phyloP scores from a whole-genome alignment of 2,113 vertebrate species.

The Mola mola region DNA sequence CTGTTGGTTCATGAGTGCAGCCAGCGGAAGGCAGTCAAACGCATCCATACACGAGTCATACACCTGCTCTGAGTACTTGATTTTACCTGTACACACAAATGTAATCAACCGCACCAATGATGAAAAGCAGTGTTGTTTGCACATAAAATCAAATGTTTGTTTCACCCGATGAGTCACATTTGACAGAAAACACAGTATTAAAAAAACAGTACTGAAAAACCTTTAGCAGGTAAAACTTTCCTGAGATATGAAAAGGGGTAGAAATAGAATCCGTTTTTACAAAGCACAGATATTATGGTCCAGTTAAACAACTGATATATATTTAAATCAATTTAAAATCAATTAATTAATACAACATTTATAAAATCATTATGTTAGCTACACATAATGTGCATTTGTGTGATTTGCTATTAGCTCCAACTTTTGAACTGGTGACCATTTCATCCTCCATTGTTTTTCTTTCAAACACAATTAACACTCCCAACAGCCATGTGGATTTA shows the following conservation, averaged over 20 bases:
- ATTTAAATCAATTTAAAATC: too few relatives aligned
- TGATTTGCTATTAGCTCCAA: background rate
- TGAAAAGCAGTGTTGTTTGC: background rate
- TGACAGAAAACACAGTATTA: too few relatives aligned
- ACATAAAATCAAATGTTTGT: background rate
- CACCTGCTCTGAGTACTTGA: slow-evolving; percentile 88
- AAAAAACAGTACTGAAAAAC: too few relatives aligned
- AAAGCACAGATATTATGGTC: too few relatives aligned
- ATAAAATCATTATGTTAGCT: too few relatives aligned
- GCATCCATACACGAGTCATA: slow-evolving; percentile 87
- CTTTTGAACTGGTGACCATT: too few relatives aligned
- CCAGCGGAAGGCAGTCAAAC: slow-evolving; percentile 86
- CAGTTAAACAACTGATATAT: too few relatives aligned
- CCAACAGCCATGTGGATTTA: slow-evolving; percentile 6
- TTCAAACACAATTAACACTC: too few relatives aligned
- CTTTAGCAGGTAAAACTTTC: too few relatives aligned
- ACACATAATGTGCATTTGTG: background rate
- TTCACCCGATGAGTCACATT: too few relatives aligned
- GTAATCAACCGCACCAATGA: background rate
- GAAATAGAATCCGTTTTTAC: too few relatives aligned
- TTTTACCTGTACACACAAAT: slow-evolving; percentile 80
- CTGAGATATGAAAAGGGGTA: too few relatives aligned
- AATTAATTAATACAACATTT: background rate
- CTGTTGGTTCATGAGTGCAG: slow-evolving; percentile 86
- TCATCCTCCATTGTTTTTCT: slow-evolving; percentile 1